These are phyloP conservation scores for Hoplostethus atlanticus DNA, from an alignment of 2,797 vertebrate species.

Conservation along the genomic window DNA sequence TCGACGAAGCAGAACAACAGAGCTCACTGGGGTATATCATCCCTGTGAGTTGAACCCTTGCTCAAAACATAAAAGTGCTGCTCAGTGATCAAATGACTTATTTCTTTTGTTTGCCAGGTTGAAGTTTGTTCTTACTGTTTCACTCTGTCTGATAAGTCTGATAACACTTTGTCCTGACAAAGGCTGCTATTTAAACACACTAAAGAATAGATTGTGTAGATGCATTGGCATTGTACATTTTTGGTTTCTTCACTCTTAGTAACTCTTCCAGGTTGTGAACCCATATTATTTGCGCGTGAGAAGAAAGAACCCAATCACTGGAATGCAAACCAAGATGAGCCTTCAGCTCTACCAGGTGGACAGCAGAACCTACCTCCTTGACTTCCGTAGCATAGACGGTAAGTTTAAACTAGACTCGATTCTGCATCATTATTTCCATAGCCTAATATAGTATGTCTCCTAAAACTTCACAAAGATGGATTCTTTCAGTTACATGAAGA, in stretches of 20 bases:
- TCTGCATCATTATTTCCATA: background rate
- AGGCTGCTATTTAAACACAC: background rate
- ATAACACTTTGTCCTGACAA: background rate
- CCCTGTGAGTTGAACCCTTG: background rate
- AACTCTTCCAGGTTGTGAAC: conserved; percentile 90
- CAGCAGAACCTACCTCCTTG: conserved; percentile 96
- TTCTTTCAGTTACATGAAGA: too few species aligned
- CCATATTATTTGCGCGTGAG: conserved; percentile 96
- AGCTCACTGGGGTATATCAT: background rate
- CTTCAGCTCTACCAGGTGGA: conserved; percentile 98
- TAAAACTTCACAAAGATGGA: too few species aligned
- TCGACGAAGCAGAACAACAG: background rate
- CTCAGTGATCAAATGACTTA: background rate
- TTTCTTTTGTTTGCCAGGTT: background rate
- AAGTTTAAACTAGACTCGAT: conserved; percentile 57
- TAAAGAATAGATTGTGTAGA: background rate
- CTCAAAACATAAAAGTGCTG: background rate
- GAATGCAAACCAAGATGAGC: conserved; percentile 98
- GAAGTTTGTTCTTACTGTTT: background rate
- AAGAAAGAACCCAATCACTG: conserved; percentile 95
- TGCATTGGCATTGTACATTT: background rate
- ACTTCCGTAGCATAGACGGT: conserved; percentile 99
- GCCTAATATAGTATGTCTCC: too few species aligned
- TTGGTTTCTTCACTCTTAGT: background rate
- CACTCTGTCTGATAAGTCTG: background rate